Evolutionary conservation across 2,888 invertebrate genomes (phyloP).

Genomic region (Chrysotoxum bicinctum): DNA sequence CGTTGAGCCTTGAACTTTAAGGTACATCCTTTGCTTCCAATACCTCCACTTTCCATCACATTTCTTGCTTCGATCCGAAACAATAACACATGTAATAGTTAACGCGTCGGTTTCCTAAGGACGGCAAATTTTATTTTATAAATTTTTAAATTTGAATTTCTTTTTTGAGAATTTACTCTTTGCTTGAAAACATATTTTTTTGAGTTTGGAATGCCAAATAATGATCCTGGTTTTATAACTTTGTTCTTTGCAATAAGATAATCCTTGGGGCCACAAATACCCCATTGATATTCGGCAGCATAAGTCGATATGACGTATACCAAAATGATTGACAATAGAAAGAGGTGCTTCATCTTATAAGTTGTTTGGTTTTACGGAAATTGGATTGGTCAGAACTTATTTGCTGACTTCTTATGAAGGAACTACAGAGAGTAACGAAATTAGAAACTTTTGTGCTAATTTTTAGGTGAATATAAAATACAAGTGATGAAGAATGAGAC

Average conservation of each 20-base stretch:
- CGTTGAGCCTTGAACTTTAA: neutral
- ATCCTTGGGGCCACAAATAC: slow-evolving; percentile 74
- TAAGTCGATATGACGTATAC: slow-evolving; percentile 45
- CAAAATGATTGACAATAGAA: neutral
- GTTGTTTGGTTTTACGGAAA: neutral
- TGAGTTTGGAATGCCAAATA: slow-evolving; percentile 73
- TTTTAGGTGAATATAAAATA: neutral
- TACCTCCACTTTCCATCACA: neutral
- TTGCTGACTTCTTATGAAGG: neutral
- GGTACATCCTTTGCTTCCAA: neutral
- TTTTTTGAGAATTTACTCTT: slow-evolving; percentile 58
- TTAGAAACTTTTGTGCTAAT: too few species aligned
- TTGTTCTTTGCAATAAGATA: slow-evolving; percentile 75
- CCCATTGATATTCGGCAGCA: slow-evolving; percentile 77
- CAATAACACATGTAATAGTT: slow-evolving; percentile 68
- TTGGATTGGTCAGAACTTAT: neutral
- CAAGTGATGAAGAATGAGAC: neutral
- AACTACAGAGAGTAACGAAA: neutral
- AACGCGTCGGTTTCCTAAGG: slow-evolving; percentile 34
- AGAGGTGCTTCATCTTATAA: neutral
- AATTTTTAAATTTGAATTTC: neutral
- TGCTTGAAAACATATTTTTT: slow-evolving; percentile 76
- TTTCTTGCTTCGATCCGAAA: slow-evolving; percentile 60
- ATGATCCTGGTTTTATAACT: slow-evolving; percentile 74
- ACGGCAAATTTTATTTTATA: neutral